phyloP scores from a whole-genome alignment of 2,113 vertebrate species.

The Dromiciops gliroides region DNA sequence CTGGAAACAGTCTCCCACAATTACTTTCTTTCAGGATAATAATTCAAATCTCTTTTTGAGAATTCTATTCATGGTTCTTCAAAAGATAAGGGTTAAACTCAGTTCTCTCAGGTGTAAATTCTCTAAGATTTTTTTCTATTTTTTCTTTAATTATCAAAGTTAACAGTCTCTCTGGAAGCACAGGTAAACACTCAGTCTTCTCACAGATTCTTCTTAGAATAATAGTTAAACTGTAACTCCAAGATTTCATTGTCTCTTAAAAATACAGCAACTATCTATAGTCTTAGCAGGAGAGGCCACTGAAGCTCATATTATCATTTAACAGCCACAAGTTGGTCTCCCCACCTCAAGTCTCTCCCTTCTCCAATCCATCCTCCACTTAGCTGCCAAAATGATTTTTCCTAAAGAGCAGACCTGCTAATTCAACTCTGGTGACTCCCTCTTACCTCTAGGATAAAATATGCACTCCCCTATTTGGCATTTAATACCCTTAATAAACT shows the following conservation, averaged over 20 bases:
- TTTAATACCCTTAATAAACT: not conserved
- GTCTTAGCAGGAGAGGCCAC: not conserved
- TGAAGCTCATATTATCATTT: not conserved
- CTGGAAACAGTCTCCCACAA: not conserved
- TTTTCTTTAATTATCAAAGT: not conserved
- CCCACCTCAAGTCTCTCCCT: not conserved
- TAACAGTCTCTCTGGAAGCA: not conserved
- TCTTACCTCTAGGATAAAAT: not conserved
- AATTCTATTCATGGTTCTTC: not conserved
- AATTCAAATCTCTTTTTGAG: not conserved
- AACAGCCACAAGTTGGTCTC: not conserved
- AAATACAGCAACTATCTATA: not conserved
- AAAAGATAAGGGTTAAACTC: not conserved
- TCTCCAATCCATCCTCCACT: not conserved
- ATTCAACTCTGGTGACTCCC: not conserved
- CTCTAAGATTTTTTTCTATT: not conserved
- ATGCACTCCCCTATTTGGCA: not conserved
- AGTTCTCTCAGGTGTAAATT: not conserved
- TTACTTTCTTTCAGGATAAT: not conserved
- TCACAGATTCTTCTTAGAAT: not conserved
- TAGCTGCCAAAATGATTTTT: not conserved
- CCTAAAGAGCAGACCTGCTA: not conserved
- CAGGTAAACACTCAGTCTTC: not conserved
- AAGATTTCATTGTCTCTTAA: not conserved
- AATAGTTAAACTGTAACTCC: not conserved